These are phyloP conservation scores for Dione vanillae DNA, from an alignment of 2,888 invertebrate genomes.

Conservation along the genomic window DNA sequence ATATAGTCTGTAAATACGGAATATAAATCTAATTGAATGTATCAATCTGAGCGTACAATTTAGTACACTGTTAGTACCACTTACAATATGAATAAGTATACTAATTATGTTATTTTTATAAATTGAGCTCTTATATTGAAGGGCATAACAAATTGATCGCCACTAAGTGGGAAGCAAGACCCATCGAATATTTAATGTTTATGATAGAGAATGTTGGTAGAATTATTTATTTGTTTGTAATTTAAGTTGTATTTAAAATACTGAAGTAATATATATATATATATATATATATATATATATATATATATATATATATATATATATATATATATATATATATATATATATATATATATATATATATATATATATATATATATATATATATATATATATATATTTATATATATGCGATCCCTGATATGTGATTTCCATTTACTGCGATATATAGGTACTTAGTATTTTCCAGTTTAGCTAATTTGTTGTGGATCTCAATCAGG, in stretches of 20 bases:
- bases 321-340: too few species aligned
- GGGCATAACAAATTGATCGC: constrained; percentile 35
- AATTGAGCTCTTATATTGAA: constrained; percentile 37
- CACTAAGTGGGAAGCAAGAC: constrained; percentile 26
- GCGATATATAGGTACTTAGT: too few species aligned
- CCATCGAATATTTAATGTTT: constrained; percentile 19
- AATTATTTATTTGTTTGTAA: not conserved
- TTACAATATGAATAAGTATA: constrained; percentile 6
- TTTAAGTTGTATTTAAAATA: not conserved
- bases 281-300: not conserved
- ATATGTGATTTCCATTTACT: too few species aligned
- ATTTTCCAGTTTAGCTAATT: too few species aligned
- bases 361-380: too few species aligned
- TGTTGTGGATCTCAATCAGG: too few species aligned
- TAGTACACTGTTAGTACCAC: constrained; percentile 17
- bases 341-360: too few species aligned
- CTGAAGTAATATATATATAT: not conserved
- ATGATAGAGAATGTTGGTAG: not conserved
- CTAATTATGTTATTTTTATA: constrained; percentile 29
- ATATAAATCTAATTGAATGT: not conserved
- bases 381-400: too few species aligned
- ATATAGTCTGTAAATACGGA: not conserved
- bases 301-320: too few species aligned
- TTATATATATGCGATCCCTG: too few species aligned
- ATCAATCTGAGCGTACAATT: constrained; percentile 14